phyloP scores from a whole-genome alignment of 53 echinoderm and acorn worm species.

The Astropecten irregularis region DNA sequence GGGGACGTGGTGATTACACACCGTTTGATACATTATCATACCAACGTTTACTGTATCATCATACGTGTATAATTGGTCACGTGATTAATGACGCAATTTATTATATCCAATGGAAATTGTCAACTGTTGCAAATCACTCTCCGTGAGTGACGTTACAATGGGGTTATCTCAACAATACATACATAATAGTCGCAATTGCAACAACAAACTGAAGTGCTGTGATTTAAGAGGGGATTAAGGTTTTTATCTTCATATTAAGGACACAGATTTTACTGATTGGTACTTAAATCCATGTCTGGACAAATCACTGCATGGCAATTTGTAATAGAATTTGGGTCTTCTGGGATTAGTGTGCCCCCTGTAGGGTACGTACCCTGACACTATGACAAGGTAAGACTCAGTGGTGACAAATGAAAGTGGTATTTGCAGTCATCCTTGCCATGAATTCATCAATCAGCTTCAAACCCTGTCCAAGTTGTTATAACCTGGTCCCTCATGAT shows the following conservation, averaged over 20 bases:
- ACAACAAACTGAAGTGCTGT: slow-evolving; percentile 6
- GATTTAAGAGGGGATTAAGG: slow-evolving; percentile 34
- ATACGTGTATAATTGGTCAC: too few species aligned
- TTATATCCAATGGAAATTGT: background rate
- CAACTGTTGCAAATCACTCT: background rate
- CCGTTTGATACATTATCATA: too few species aligned
- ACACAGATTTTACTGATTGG: background rate
- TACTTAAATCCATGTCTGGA: background rate
- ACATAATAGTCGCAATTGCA: background rate
- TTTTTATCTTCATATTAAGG: slow-evolving; percentile 19
- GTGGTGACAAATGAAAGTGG: background rate
- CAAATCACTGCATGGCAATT: background rate
- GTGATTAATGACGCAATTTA: too few species aligned
- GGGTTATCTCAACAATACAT: background rate
- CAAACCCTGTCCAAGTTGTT: background rate
- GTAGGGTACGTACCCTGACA: background rate
- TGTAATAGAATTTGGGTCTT: background rate
- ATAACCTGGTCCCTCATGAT: background rate
- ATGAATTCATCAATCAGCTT: slow-evolving; percentile 29
- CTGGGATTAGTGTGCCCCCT: slow-evolving; percentile 15
- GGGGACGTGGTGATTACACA: too few species aligned
- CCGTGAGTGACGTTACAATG: slow-evolving; percentile 28
- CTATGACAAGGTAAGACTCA: slow-evolving; percentile 1
- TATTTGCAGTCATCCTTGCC: background rate
- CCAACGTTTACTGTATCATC: too few species aligned